phyloP scores from a whole-genome alignment of 2,888 invertebrate genomes.

The Enchytraeus crypticus region DNA sequence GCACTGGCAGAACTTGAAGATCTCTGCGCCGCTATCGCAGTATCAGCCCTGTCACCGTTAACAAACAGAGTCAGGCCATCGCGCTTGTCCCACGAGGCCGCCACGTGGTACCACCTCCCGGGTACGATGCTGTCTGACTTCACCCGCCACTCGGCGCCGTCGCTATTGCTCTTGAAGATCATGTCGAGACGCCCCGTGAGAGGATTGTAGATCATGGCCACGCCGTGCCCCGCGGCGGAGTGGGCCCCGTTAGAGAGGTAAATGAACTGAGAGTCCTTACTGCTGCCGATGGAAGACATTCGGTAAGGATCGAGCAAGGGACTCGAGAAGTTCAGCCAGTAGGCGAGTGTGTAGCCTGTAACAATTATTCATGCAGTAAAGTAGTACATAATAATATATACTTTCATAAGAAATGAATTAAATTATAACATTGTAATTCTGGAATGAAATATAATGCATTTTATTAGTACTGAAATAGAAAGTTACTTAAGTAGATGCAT shows the following conservation, averaged over 20 bases:
- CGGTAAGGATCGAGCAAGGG: slow-evolving; percentile 25
- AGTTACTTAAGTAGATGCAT: no score
- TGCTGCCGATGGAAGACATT: no score
- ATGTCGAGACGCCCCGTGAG: slow-evolving; percentile 35
- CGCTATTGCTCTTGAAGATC: slow-evolving; percentile 35
- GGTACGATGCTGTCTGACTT: slow-evolving; percentile 29
- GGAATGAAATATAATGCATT: no score
- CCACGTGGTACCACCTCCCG: slow-evolving; percentile 43
- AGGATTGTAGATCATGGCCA: slow-evolving; percentile 41
- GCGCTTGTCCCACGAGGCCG: slow-evolving; percentile 36
- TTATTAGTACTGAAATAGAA: no score
- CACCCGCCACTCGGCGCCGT: slow-evolving; percentile 38
- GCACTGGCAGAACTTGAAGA: neutral
- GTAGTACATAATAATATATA: no score
- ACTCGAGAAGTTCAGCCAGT: slow-evolving; percentile 41
- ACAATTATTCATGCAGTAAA: no score
- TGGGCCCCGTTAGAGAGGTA: slow-evolving; percentile 46
- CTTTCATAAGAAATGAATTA: no score
- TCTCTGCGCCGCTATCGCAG: neutral
- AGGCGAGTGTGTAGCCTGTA: slow-evolving; percentile 41
- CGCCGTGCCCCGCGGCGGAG: slow-evolving; percentile 36
- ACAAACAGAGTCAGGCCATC: slow-evolving; percentile 37
- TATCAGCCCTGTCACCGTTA: slow-evolving; percentile 34
- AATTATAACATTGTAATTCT: no score
- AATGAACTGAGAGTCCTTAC: slow-evolving; percentile 34